Conservation (phyloP, 2,113 vertebrate species). For the Peromyscus polionotus region DNA sequence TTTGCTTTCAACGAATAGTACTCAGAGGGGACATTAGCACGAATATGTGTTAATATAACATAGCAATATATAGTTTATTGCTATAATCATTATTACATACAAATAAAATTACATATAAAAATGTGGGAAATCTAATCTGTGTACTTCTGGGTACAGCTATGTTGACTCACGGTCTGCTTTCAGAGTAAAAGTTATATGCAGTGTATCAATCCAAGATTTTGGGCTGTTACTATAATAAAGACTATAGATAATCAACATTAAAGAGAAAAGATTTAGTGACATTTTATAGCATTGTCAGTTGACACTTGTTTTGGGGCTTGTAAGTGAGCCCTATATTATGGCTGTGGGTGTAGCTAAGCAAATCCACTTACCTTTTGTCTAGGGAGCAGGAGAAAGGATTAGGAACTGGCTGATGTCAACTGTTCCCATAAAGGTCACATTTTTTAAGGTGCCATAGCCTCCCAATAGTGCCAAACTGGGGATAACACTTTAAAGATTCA, state of each 20-base stretch:
- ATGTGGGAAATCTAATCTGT: not conserved
- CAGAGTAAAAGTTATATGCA: not conserved
- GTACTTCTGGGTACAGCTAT: not conserved
- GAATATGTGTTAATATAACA: not conserved
- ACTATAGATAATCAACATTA: not conserved
- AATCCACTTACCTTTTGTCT: not conserved
- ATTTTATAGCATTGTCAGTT: not conserved
- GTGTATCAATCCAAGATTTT: not conserved
- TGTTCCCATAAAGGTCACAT: not conserved
- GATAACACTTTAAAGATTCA: not conserved
- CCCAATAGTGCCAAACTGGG: not conserved
- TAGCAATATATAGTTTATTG: not conserved
- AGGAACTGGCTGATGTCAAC: not conserved
- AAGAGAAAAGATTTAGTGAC: not conserved
- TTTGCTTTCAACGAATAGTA: not conserved
- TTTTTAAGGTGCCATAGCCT: not conserved
- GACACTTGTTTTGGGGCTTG: not conserved
- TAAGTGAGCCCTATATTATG: too few species aligned
- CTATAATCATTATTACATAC: not conserved
- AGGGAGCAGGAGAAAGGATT: not conserved
- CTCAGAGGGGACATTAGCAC: not conserved
- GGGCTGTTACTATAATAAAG: not conserved
- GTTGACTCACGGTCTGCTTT: not conserved
- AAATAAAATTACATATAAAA: conserved; percentile 7
- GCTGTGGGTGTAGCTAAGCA: not conserved